Evolutionary conservation across 2,888 invertebrate species (phyloP).

Genomic region (Epistrophe eligans): DNA sequence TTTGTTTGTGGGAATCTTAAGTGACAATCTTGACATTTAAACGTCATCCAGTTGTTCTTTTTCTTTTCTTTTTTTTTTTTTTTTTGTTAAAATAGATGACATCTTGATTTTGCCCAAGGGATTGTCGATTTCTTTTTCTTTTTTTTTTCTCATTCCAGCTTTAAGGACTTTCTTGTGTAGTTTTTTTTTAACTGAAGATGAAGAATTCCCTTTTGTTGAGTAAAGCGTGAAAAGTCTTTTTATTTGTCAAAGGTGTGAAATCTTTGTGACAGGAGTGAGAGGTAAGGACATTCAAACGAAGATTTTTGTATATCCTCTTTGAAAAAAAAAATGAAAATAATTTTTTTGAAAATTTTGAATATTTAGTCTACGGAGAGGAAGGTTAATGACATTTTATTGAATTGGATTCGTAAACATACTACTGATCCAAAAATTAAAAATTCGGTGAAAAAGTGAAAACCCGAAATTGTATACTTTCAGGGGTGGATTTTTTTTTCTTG

Average conservation of each 20-base stretch:
- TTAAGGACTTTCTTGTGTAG: slow-evolving; percentile 70
- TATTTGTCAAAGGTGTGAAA: slow-evolving; percentile 65
- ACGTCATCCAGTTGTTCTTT: slow-evolving; percentile 69
- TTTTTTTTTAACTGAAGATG: slow-evolving; percentile 10
- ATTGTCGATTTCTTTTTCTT: slow-evolving; percentile 43
- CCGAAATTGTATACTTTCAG: too few species aligned
- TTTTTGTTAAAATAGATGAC: slow-evolving; percentile 59
- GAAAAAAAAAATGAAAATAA: too few species aligned
- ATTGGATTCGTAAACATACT: too few species aligned
- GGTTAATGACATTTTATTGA: too few species aligned
- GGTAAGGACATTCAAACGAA: slow-evolving; percentile 37
- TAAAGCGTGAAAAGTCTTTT: slow-evolving; percentile 29
- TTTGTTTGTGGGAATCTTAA: slow-evolving; percentile 71
- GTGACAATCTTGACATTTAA: slow-evolving; percentile 76
- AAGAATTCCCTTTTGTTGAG: slow-evolving; percentile 64
- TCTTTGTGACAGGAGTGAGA: slow-evolving; percentile 44
- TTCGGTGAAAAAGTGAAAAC: too few species aligned
- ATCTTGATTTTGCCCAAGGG: slow-evolving; percentile 73
- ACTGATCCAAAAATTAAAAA: too few species aligned
- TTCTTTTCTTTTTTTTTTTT: background rate
- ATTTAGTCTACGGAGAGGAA: too few species aligned
- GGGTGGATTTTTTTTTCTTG: too few species aligned
- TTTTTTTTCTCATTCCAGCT: background rate
- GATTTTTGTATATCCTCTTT: too few species aligned
- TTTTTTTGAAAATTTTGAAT: too few species aligned